Percentiles rank a stretch among this genome's conserved stretches.
These are phyloP conservation scores for Oncorhynchus tshawytscha DNA, from an alignment of 2,113 vertebrate genomes.

Conservation along the genomic window DNA sequence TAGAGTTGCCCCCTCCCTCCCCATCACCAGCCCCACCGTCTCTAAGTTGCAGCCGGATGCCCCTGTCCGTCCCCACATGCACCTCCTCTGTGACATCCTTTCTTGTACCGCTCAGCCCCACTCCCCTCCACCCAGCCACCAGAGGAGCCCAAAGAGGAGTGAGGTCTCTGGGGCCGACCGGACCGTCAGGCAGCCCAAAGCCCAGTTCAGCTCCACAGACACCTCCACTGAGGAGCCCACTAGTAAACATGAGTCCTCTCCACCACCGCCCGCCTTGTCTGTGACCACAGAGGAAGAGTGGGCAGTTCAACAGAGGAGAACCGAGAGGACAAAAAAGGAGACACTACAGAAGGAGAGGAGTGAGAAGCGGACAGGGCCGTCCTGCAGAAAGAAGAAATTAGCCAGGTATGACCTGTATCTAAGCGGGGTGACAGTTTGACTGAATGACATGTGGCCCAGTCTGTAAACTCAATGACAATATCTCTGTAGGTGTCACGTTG, in stretches of 20 bases:
- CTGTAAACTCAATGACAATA: not conserved
- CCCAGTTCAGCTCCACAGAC: slow-evolving; percentile 16
- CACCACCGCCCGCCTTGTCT: slow-evolving; percentile 16
- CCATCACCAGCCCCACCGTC: slow-evolving; percentile 44
- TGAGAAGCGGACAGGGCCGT: slow-evolving; percentile 16
- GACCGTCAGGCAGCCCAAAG: not conserved
- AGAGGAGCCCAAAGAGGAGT: slow-evolving; percentile 18
- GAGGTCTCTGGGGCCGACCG: slow-evolving; percentile 14
- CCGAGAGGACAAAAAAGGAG: slow-evolving; percentile 17
- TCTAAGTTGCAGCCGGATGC: slow-evolving; percentile 36
- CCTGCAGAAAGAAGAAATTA: slow-evolving; percentile 51
- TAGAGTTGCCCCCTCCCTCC: slow-evolving; percentile 20
- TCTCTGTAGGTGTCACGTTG: slow-evolving; percentile 19
- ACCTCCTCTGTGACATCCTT: slow-evolving; percentile 66
- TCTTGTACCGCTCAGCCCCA: slow-evolving; percentile 50
- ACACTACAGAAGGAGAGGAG: slow-evolving; percentile 16
- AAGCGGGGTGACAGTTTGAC: too few species aligned
- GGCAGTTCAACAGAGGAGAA: not conserved
- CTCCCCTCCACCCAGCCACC: not conserved
- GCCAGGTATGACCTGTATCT: slow-evolving; percentile 44
- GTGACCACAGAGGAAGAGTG: slow-evolving; percentile 17
- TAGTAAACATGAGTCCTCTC: slow-evolving; percentile 19
- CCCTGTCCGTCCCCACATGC: slow-evolving; percentile 59
- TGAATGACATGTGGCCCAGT: not conserved
- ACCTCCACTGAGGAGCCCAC: not conserved